Evolutionary conservation across 1,140 invertebrate genomes (phyloP), one percentile per base, ranked within the genome.

Genomic region (Eciton burchellii): DNA sequence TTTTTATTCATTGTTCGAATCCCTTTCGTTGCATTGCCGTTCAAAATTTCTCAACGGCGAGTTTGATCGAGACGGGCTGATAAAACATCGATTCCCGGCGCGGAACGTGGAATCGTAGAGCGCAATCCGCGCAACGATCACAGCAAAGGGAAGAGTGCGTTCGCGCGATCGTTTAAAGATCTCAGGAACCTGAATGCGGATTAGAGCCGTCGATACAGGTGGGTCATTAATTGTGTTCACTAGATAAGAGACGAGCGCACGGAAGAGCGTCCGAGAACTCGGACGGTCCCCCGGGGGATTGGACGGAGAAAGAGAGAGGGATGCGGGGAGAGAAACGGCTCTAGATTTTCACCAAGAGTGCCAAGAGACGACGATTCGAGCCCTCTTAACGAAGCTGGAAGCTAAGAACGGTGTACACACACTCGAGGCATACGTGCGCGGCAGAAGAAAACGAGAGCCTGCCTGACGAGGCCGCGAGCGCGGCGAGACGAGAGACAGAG

Each of bases 381-480:
- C 59, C 84, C 85, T 86, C 83, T 88, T 88, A 88, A 88, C 82
- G 86, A 85, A 86, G 85, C 72, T 83, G 84, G 81, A 56, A 77
- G 71, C 71, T 86, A 83, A 85, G 79, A 72, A 83, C 26, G 65
- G 72, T 72, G 47, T 56, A 66, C 72, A 66, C 72, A 83, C 72
- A 74, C 65, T 81, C 19, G 41, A 65, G 62, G 21, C 57, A 52
- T 62, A 54, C 60, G 47, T 57, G 79, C 47, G 54, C 60, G 47
- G 76, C 60, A 56, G 76, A 77, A 83, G 85, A 84, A 88, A 88
- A 88, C 74, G 86, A 87, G 87, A 88, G 82, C 66, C 86, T 84
- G 74, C 65, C 68, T 72, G 35, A 85, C 83, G 63, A 19, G 72
- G 60, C 72, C 68, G 47, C 73, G 60, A 86, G 84, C 59, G 63